Evolutionary conservation across 2,797 vertebrate species (phyloP), one percentile per base, ranked within the genome.

Genomic region (Orestias chungarensis): DNA sequence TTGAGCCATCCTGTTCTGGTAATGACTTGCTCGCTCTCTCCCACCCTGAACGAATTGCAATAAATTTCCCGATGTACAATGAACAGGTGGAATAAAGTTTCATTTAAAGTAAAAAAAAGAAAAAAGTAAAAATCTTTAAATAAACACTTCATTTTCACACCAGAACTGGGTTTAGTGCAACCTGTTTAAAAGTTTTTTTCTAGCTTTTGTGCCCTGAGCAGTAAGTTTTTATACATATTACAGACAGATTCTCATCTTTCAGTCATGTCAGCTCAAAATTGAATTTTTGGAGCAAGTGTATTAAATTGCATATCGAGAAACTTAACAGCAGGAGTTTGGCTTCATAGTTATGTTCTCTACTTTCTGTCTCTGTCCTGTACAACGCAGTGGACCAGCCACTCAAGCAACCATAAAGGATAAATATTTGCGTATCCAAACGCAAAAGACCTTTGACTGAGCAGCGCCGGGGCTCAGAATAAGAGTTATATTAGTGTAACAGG

Each of bases 401-500:
- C 88, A 82, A 76, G 79, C 87, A 68, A 84, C 85, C 89, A 88
- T 92, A 82, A 82, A 65, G 87, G 92, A 90, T 90, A 87, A 79
- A 86, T 66, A 76, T 78, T 29, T 68, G 65, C 23, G 33, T 44
- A 74, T 43, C 81, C 77, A 84, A 88, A 86, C 71, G 73, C 76
- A 55, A 79, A 91, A 35, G 89, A 89, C 88, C 87, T 91, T 93
- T 86, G 92, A 93, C 92, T 70, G 25, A 91, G 80, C 82, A 90
- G 91, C 40, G 78, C 91, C 93, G 92, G 79, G 64, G 73, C 64
- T 82, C 64, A 1, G 76, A 79, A 77, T 59, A 73, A 68, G 76
- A 75, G 80, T 96, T 94, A 96, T 96, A 95, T 94, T 94, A 86
- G 85, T 79, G 64, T 96, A 96, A 97, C 94, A 93, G 94, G 96